phyloP scores from a whole-genome alignment of 2,797 vertebrate species.

The Rhinatrema bivittatum region DNA sequence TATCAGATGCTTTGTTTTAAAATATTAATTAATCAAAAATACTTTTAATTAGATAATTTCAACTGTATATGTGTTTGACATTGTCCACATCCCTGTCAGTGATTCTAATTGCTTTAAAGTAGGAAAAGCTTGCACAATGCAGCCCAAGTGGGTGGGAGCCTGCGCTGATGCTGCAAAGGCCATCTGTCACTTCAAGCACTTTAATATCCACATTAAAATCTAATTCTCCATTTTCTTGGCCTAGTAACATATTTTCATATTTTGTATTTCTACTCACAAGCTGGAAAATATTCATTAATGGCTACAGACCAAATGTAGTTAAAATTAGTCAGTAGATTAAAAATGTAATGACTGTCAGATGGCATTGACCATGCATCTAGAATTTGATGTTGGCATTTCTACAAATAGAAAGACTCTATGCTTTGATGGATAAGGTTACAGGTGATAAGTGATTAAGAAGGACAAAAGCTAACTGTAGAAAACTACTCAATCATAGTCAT shows the following conservation, averaged over 20 bases:
- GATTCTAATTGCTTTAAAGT: slow-evolving; percentile 16
- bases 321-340: neutral
- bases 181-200: slow-evolving; percentile 27
- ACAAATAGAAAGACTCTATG: neutral
- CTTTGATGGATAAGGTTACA: slow-evolving; percentile 5
- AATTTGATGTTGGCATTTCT: no score
- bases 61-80: slow-evolving; percentile 8
- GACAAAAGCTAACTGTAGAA: neutral
- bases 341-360: no score
- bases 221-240: slow-evolving; percentile 12
- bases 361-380: no score
- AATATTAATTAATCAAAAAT: slow-evolving; percentile 29
- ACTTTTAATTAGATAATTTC: slow-evolving; percentile 33
- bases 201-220: slow-evolving; percentile 9
- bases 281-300: slow-evolving; percentile 2
- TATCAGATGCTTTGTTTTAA: slow-evolving; percentile 23
- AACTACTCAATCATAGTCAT: slow-evolving; percentile 6
- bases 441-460: slow-evolving; percentile 7
- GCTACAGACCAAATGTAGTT: neutral
- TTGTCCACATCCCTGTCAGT: slow-evolving; percentile 10
- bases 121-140: neutral
- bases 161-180: slow-evolving; percentile 14
- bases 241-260: neutral
- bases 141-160: slow-evolving; percentile 18
- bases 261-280: slow-evolving; percentile 2